phyloP scores from a whole-genome alignment of 2,888 invertebrate genomes.

The Automeris io region DNA sequence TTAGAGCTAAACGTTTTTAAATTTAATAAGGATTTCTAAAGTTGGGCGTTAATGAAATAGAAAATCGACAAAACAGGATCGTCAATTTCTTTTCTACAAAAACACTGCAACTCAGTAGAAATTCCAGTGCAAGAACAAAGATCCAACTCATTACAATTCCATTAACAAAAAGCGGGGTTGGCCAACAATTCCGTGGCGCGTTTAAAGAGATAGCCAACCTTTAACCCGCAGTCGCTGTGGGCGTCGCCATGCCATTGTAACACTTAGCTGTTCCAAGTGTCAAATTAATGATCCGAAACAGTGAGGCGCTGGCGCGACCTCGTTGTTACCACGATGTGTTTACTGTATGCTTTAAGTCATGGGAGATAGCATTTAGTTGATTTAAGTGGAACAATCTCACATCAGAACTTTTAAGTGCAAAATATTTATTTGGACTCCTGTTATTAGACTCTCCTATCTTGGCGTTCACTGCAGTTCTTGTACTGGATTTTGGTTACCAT shows the following conservation, averaged over 20 bases:
- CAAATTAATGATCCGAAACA: conserved; percentile 71
- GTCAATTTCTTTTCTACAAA: no score
- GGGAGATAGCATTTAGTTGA: conserved; percentile 1
- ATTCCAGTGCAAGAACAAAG: background rate
- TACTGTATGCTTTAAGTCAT: conserved; percentile 26
- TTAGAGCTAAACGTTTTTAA: no score
- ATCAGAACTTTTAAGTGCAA: no score
- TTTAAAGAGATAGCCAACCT: conserved; percentile 57
- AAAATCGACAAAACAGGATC: no score
- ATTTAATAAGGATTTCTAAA: no score
- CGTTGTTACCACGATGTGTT: conserved; percentile 28
- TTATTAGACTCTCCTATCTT: no score
- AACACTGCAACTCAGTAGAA: background rate
- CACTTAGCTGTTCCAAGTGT: conserved; percentile 61
- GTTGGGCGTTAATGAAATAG: no score
- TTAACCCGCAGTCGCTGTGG: conserved; percentile 60
- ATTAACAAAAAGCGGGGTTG: conserved; percentile 58
- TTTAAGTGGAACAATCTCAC: no score
- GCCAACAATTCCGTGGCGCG: conserved; percentile 35
- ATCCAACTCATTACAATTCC: conserved; percentile 49
- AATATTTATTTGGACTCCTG: no score
- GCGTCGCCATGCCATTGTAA: conserved; percentile 54
- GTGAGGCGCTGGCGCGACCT: conserved; percentile 45
- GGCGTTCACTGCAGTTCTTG: no score
- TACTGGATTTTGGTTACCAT: no score